Conservation (phyloP, 2,888 invertebrate genomes). For the Pachycephus smyrnensis region DNA sequence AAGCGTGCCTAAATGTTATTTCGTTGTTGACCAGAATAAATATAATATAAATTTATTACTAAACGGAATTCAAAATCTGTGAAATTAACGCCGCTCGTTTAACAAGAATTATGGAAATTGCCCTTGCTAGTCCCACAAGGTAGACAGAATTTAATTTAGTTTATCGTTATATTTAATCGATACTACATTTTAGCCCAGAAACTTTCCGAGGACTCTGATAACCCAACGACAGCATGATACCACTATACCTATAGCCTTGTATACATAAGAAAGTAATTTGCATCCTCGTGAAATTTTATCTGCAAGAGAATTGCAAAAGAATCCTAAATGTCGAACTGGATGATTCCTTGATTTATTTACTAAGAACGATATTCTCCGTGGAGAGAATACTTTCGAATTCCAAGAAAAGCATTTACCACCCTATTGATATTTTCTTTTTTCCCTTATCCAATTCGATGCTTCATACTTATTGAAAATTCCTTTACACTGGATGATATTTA, state of each 20-base stretch:
- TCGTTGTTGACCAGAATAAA: not conserved
- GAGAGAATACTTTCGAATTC: too few relatives aligned
- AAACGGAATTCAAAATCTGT: too few relatives aligned
- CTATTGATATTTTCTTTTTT: not conserved
- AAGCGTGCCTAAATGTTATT: too few relatives aligned
- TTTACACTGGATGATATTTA: not conserved
- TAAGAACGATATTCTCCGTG: not conserved
- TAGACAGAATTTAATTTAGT: not conserved
- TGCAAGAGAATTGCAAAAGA: not conserved
- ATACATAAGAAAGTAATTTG: not conserved
- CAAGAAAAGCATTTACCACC: too few relatives aligned
- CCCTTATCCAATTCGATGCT: not conserved
- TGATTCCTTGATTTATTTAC: not conserved
- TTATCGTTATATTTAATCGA: not conserved
- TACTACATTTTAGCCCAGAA: not conserved
- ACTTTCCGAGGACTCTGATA: not conserved
- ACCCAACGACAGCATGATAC: not conserved
- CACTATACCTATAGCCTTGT: too few relatives aligned
- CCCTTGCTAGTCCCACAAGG: too few relatives aligned
- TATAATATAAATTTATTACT: not conserved
- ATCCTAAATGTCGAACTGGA: not conserved
- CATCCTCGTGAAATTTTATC: not conserved
- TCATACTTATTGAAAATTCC: not conserved
- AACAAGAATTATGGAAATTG: too few relatives aligned
- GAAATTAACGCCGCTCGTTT: too few relatives aligned